Base-by-base conservation (phyloP, 2,113 vertebrate genomes). In the Paracanthobrama guichenoti region DNA sequence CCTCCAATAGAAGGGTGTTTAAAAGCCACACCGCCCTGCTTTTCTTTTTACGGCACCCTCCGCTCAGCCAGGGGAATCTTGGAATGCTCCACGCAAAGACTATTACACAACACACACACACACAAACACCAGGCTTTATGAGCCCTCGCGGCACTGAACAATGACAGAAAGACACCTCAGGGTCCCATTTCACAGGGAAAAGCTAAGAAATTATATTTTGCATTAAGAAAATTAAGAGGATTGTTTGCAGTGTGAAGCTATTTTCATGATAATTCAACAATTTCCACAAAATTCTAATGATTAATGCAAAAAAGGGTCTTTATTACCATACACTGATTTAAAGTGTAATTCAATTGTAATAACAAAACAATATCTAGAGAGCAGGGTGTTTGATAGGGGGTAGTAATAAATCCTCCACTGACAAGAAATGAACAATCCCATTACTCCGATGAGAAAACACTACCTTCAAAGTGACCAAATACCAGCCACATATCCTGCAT, bases 61-160 rank as follows among this genome's bases (percentile, higher is more conserved):
- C 24, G 31, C 59, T 71, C 60, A 79, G 85, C 66, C 28, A 55
- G 60, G 67, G 62, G 50, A 86, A 84, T 64, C 82, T 85, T 82
- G 86, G 86, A 89, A 89, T 87, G 88, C 84, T 86, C 79, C 79
- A 79, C 78, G 66, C 50, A 66, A 85, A 82, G 62, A 80, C 84
- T 79, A 87, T 89, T 84, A 87, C 84, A 89, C 88, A 87, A 87
- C 86, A 67, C 79, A 89, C 46, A 57, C 79, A 67, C 53, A 57
- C 50, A 55, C 13, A 84, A 79, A 86, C 66, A 87, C 73, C 80
- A 87, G 79, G 83, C 81, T 86, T 87, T 85, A 85, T 71, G 53
- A 64, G 75, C 53, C 77, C 81, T 84, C 77, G 44, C 72, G 66
- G 72, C 55, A 84, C 81, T 85, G 77, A 86, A 84, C 80, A 55